These are phyloP conservation scores for Achatina immaculata DNA, from an alignment of 1,140 invertebrate species.

Conservation along the genomic window DNA sequence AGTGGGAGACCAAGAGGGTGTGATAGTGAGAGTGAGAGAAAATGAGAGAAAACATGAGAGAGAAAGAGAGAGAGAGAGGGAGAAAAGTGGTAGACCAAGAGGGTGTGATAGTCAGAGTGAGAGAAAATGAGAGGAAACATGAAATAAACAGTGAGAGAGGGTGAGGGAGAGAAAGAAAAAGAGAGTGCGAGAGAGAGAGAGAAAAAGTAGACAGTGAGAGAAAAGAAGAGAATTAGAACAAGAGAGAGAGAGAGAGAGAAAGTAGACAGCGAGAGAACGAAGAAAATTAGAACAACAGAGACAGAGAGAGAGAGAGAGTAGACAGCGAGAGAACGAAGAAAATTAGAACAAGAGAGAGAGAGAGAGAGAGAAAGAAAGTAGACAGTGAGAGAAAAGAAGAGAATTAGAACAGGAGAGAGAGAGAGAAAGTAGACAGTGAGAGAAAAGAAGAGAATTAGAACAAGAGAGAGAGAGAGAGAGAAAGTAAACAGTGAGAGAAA, in stretches of 20 bases:
- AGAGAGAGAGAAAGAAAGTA: slow-evolving; percentile 12
- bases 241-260: too few relatives aligned
- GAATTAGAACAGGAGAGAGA: too few relatives aligned
- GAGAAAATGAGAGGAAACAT: neutral
- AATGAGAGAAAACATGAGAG: neutral
- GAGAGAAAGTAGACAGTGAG: too few relatives aligned
- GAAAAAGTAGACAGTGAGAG: too few relatives aligned
- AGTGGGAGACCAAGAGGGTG: neutral
- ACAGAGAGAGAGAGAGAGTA: neutral
- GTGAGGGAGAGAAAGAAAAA: too few relatives aligned
- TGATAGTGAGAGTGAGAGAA: neutral
- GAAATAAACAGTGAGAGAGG: neutral
- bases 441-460: too few relatives aligned
- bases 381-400: too few relatives aligned
- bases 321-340: neutral
- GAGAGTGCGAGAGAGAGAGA: too few relatives aligned
- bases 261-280: neutral
- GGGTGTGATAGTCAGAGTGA: neutral
- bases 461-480: too few relatives aligned
- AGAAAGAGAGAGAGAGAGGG: neutral
- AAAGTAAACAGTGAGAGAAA: too few relatives aligned
- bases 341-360: slow-evolving; percentile 3
- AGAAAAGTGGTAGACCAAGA: neutral
- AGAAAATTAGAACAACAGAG: neutral
- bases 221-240: too few relatives aligned